Conservation (phyloP, 1,140 invertebrate genomes). For the Yoshiicerus persimilis region DNA sequence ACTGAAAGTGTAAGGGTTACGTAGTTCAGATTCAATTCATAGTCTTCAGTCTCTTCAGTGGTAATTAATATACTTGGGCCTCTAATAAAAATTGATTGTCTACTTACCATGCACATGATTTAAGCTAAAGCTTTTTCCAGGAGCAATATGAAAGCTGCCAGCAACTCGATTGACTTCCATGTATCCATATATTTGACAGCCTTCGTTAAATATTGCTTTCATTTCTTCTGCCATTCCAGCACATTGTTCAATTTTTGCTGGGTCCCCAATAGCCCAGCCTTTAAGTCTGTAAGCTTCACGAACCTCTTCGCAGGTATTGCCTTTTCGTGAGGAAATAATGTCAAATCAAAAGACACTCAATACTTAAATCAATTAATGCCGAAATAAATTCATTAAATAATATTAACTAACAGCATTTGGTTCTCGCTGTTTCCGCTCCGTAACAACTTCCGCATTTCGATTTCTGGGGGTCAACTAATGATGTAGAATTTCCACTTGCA, state of each 20-base stretch:
- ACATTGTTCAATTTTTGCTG: slow-evolving; percentile 84
- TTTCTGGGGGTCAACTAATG: slow-evolving; percentile 60
- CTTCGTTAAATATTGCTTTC: slow-evolving; percentile 79
- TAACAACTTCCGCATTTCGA: slow-evolving; percentile 71
- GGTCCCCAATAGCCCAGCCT: slow-evolving; percentile 81
- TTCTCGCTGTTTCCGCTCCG: slow-evolving; percentile 74
- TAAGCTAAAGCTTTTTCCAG: slow-evolving; percentile 89
- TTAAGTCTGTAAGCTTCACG: slow-evolving; percentile 84
- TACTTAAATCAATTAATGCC: too few species aligned
- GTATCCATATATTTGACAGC: slow-evolving; percentile 92
- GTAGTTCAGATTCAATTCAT: too few species aligned
- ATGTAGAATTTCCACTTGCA: background rate
- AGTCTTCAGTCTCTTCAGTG: background rate
- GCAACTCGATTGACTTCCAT: slow-evolving; percentile 91
- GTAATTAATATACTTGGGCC: background rate
- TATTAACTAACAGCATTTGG: slow-evolving; percentile 74
- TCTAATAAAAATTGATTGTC: slow-evolving; percentile 25
- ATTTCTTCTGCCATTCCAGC: slow-evolving; percentile 72
- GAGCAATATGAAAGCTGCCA: slow-evolving; percentile 96
- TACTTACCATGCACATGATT: slow-evolving; percentile 83
- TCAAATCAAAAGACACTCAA: background rate
- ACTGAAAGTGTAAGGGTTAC: slow-evolving; percentile 62
- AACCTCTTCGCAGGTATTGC: slow-evolving; percentile 93
- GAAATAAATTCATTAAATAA: background rate
- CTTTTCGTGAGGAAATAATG: background rate